Evolutionary conservation across 2,888 invertebrate species (phyloP).

Genomic region (Aphidoletes aphidimyza): DNA sequence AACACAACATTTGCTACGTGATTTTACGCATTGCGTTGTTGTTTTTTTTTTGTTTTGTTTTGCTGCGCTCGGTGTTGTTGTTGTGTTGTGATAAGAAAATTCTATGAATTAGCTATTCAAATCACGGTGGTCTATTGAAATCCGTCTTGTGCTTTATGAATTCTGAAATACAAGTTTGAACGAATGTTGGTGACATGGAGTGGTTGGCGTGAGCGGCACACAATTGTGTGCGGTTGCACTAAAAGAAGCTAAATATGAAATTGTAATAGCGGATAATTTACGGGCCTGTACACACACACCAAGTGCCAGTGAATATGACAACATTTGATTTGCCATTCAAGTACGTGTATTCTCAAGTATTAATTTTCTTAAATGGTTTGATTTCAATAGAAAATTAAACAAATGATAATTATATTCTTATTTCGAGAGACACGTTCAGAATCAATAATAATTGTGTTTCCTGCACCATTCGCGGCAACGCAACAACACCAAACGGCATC

Average conservation of each 20-base stretch:
- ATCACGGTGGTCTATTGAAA: constrained; percentile 1
- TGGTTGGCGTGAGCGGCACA: neutral
- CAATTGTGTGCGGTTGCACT: too few relatives aligned
- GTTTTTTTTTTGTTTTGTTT: too few relatives aligned
- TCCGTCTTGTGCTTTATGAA: neutral
- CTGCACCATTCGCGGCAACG: neutral
- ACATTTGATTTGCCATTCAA: neutral
- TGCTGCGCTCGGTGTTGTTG: too few relatives aligned
- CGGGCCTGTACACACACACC: neutral
- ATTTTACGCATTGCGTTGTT: neutral
- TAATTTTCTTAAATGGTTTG: neutral
- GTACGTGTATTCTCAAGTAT: neutral
- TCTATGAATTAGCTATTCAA: neutral
- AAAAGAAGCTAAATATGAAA: neutral
- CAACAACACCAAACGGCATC: too few relatives aligned
- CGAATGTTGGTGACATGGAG: neutral
- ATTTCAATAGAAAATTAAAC: constrained; percentile 11
- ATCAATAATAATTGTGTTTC: constrained; percentile 10
- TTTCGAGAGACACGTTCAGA: neutral
- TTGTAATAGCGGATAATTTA: constrained; percentile 35
- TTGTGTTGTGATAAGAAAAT: constrained; percentile 44
- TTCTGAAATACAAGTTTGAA: too few relatives aligned
- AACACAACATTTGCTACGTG: too few relatives aligned
- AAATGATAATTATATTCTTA: neutral
- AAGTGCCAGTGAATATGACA: neutral